These are phyloP conservation scores for Antheraea mylitta DNA, from an alignment of 1,140 invertebrate genomes.

Conservation along the genomic window DNA sequence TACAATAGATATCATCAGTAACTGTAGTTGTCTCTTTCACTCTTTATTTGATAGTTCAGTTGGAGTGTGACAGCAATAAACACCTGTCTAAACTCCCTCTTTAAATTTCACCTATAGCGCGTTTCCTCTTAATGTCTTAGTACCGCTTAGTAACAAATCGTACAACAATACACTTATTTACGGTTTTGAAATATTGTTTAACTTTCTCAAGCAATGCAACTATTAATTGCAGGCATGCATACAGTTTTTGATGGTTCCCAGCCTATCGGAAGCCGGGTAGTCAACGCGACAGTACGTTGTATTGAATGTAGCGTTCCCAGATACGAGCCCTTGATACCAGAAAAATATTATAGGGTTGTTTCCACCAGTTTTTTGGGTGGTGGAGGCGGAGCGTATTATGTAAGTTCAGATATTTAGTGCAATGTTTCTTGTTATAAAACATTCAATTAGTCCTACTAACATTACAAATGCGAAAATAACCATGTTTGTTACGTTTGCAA, in stretches of 20 bases:
- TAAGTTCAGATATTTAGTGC: conserved; percentile 32
- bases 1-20: too few species aligned
- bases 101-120: too few species aligned
- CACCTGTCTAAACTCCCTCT: too few species aligned
- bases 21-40: too few species aligned
- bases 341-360: conserved; percentile 81
- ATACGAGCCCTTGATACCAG: conserved; percentile 77
- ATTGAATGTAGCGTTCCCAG: conserved; percentile 82
- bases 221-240: conserved; percentile 22
- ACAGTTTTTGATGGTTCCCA: conserved; percentile 44
- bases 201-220: not conserved
- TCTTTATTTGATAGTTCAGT: too few species aligned
- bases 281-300: conserved; percentile 80
- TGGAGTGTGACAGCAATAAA: too few species aligned
- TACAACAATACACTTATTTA: too few species aligned
- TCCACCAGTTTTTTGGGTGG: conserved; percentile 80
- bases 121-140: too few species aligned
- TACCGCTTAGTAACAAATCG: too few species aligned
- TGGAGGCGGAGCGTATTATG: conserved; percentile 83
- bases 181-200: not conserved
- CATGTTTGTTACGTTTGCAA: too few species aligned
- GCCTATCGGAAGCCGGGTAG: conserved; percentile 79
- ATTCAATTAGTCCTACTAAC: too few species aligned
- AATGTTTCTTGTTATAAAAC: not conserved
- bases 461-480: too few species aligned